phyloP scores from a whole-genome alignment of 2,888 invertebrate genomes.

The Metellina segmentata region DNA sequence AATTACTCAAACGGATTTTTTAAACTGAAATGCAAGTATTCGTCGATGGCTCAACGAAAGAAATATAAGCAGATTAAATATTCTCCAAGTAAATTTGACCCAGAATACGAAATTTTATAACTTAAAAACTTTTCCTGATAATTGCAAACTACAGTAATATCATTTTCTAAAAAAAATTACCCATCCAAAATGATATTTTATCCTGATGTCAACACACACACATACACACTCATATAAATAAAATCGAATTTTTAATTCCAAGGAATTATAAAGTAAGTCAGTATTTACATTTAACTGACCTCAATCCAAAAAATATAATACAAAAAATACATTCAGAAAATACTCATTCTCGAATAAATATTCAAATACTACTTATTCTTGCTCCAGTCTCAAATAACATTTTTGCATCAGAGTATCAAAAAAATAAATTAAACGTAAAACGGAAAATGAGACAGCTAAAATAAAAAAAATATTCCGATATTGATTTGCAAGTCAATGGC shows the following conservation, averaged over 20 bases:
- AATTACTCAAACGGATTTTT: no score
- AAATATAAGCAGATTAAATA: no score
- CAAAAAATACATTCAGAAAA: constrained; percentile 40
- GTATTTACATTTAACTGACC: neutral
- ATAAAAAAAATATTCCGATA: constrained; percentile 60
- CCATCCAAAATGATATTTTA: no score
- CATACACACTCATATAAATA: no score
- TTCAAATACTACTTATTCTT: constrained; percentile 51
- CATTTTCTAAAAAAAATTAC: no score
- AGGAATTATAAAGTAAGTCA: neutral
- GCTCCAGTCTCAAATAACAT: constrained; percentile 57
- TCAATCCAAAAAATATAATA: neutral
- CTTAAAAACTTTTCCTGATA: no score
- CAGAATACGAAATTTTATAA: no score
- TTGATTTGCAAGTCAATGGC: constrained; percentile 76
- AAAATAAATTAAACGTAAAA: constrained; percentile 39
- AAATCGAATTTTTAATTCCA: neutral
- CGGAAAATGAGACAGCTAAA: constrained; percentile 49
- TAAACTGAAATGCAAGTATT: no score
- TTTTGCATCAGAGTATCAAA: constrained; percentile 48
- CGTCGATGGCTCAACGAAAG: no score
- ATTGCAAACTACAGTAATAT: no score
- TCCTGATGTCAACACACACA: no score
- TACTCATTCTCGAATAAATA: constrained; percentile 56
- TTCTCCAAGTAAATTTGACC: no score